Evolutionary conservation across 2,888 invertebrate genomes (phyloP), one percentile per base, ranked within the genome.

Genomic region (Ptychoptera albimana): DNA sequence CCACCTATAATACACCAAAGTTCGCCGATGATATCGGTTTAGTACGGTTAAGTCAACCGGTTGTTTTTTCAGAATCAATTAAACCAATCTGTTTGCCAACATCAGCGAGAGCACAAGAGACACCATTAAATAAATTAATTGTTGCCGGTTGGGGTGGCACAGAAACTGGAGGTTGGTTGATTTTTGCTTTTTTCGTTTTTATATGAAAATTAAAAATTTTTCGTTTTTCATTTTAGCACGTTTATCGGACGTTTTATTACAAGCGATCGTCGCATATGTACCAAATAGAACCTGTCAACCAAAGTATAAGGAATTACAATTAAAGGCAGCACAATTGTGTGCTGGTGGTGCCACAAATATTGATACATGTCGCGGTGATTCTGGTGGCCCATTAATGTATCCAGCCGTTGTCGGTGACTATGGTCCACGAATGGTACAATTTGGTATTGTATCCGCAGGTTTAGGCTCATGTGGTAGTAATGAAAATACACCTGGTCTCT

Each of bases 71-170:
- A 68, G 64, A 58, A 31, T 71, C 59, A 43, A 65, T 68, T 46
- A 63, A 61, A 34, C 66, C 73, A 5, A 60, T 75, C 44, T 75
- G 75, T 49, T 49, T 75, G 44, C 75, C 75, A 6, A 54, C 57
- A 5, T 61, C 58, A 2, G 32, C 51, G 0, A 53, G 57, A 1
- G 49, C 70, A 2, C 59, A 63, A 54, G 47, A 54, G 6, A 47
- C 64, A 40, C 56, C 55, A 2, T 63, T 62, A 0, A 34, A 52
- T 37, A 53, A 60, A 48, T 65, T 63, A 0, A 53, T 58, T 0
- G 72, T 73, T 2, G 70, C 73, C 0, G 76, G 75, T 0, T 75
- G 75, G 75, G 75, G 76, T 11, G 59, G 67, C 14, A 72, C 72
- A 0, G 73, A 74, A 49, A 53, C 55, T 12, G 12, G 23, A 7